Evolutionary conservation across 1,140 invertebrate species (phyloP), one percentile per base, ranked within the genome.

Genomic region (Parapsyche elsis): DNA sequence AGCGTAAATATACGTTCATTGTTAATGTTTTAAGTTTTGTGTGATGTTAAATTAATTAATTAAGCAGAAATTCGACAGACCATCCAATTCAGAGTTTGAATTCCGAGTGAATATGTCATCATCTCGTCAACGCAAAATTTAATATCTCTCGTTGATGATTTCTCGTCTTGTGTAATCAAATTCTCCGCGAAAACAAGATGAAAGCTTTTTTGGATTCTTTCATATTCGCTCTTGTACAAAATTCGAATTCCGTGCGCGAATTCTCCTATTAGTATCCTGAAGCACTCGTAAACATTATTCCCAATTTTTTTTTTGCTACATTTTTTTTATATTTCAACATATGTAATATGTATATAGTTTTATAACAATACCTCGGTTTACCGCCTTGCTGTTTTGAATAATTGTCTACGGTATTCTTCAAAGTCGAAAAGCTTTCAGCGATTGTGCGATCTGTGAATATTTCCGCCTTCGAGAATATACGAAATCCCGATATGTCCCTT

Each of bases 401-500:
- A 0, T 87, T 61, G 78, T 91, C 89, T 16, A 91, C 46, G 7
- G 89, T 79, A 30, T 38, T 78, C 38, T 67, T 81, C 73, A 80
- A 71, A 49, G n/a, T 24, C 23, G 49, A 21, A 19, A 80, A 26
- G n/a, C 45, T 49, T 45, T 81, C 67, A 2, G n/a, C 24, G 12
- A 67, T 24, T 21, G 59, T 19, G 57, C 49, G 30, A 21, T 81
- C 71, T 49, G 70, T 44, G n/a, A 70, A 21, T 23, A 57, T 67
- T 45, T 30, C 44, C 26, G 23, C 23, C 16, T 24, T 64, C 0
- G 24, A 12, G 67, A 92, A 90, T n/a, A 94, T 86, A 70, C 92
- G 87, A 85, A 94, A 93, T 0, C 93, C 93, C 84, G 90, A 89
- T 0, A 93, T 89, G 16, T 92, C 93, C 84, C 88, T 87, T 24